A percentile compares a stretch with the other conserved stretches of the same genome.
Conservation (phyloP, 2,113 vertebrate species). For the Ailurus styani region DNA sequence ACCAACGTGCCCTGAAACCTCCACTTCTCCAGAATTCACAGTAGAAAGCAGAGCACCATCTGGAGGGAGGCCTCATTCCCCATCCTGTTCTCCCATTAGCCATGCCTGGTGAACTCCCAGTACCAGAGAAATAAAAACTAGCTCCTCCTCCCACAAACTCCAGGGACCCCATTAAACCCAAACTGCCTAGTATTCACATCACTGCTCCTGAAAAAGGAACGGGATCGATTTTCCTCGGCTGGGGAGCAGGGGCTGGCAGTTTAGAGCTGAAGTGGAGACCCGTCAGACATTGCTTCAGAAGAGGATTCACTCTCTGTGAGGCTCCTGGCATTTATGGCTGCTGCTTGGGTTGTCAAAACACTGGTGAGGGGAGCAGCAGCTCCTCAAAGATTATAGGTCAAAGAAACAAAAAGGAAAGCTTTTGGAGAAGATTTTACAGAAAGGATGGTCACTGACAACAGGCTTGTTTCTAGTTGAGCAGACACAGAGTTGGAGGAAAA, state of each 20-base stretch:
- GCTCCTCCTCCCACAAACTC: neutral
- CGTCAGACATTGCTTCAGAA: neutral
- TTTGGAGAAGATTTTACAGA: constrained; percentile 9
- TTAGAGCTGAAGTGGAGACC: neutral
- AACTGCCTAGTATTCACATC: neutral
- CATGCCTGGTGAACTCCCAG: neutral
- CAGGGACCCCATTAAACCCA: constrained; percentile 32
- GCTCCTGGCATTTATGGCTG: neutral
- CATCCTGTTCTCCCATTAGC: neutral
- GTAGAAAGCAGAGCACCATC: neutral
- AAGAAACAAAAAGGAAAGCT: neutral
- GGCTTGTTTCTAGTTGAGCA: neutral
- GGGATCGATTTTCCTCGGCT: neutral
- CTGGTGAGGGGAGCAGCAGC: neutral
- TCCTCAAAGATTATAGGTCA: constrained; percentile 26
- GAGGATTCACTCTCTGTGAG: neutral
- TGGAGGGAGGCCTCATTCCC: neutral
- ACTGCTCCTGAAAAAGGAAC: neutral
- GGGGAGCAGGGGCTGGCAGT: neutral
- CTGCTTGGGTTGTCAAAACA: neutral
- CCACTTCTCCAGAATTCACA: neutral
- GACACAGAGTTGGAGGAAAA: neutral
- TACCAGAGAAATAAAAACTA: neutral
- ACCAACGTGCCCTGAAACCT: neutral
- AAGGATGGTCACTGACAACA: neutral